These are phyloP conservation scores for Chaetodon trifasciatus DNA, from an alignment of 2,797 vertebrate species.

Conservation along the genomic window DNA sequence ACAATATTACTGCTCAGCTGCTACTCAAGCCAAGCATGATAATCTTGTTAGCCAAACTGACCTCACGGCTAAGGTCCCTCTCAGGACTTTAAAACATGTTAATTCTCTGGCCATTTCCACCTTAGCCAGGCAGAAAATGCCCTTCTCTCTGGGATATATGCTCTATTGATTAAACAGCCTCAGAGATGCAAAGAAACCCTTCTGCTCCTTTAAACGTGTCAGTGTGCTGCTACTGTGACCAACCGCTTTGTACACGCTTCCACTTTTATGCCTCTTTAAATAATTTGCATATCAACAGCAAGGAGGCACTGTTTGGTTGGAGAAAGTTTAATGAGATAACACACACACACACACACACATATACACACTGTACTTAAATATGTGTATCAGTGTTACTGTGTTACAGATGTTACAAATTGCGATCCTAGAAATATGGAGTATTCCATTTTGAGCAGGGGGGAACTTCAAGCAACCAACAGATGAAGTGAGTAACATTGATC, in stretches of 20 bases:
- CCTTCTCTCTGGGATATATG: slow-evolving; percentile 37
- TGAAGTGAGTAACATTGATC: too few species aligned
- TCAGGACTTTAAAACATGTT: slow-evolving; percentile 66
- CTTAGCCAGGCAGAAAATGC: slow-evolving; percentile 68
- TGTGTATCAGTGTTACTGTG: too few species aligned
- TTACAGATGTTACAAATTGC: background rate
- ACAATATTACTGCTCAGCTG: slow-evolving; percentile 71
- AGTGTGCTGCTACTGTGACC: slow-evolving; percentile 12
- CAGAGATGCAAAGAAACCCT: slow-evolving; percentile 22
- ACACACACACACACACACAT: background rate
- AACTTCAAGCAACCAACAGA: too few species aligned
- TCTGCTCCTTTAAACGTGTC: slow-evolving; percentile 30
- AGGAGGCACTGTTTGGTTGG: background rate
- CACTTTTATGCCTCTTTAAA: slow-evolving; percentile 9
- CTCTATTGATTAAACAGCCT: slow-evolving; percentile 49
- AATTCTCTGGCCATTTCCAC: slow-evolving; percentile 68
- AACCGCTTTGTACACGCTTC: slow-evolving; percentile 12
- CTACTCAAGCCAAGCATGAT: slow-evolving; percentile 67
- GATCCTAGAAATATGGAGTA: background rate
- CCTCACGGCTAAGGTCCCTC: slow-evolving; percentile 57
- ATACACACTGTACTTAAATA: too few species aligned
- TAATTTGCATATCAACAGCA: background rate
- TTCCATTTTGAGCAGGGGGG: background rate
- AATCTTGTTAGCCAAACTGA: slow-evolving; percentile 67
- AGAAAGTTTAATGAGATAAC: background rate